Conservation (phyloP, 2,888 invertebrate species). For the Exocentrus adspersus region DNA sequence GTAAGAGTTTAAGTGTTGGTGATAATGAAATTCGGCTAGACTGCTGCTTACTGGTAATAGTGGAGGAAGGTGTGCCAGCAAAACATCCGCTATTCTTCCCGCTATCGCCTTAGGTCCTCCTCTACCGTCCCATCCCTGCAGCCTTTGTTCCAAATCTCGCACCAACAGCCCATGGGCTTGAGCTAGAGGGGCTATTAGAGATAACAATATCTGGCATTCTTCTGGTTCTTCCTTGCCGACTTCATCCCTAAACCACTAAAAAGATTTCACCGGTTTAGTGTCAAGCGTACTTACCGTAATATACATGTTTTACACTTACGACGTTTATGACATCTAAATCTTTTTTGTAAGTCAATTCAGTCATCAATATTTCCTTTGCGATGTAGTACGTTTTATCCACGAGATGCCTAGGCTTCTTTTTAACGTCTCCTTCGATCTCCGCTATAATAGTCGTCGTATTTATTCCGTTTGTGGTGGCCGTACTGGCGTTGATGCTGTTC, state of each 20-base stretch:
- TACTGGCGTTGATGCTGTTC: slow-evolving; percentile 61
- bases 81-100: slow-evolving; percentile 79
- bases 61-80: slow-evolving; percentile 75
- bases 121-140: slow-evolving; percentile 79
- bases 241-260: slow-evolving; percentile 80
- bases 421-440: slow-evolving; percentile 62
- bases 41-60: slow-evolving; percentile 66
- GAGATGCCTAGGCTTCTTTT: slow-evolving; percentile 56
- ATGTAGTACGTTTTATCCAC: slow-evolving; percentile 81
- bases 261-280: too few species aligned
- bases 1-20: too few species aligned
- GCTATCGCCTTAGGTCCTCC: slow-evolving; percentile 63
- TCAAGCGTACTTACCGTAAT: too few species aligned
- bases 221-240: slow-evolving; percentile 68
- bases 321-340: slow-evolving; percentile 92
- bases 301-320: slow-evolving; percentile 66
- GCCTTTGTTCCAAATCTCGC: slow-evolving; percentile 78
- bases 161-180: slow-evolving; percentile 85
- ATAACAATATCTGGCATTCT: slow-evolving; percentile 69
- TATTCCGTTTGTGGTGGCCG: slow-evolving; percentile 32
- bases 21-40: too few species aligned
- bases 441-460: slow-evolving; percentile 61
- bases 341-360: slow-evolving; percentile 93
- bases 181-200: slow-evolving; percentile 77
- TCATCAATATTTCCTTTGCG: slow-evolving; percentile 94